Conservation (phyloP, 2,888 invertebrate species). For the Ichneumoninae sp. region DNA sequence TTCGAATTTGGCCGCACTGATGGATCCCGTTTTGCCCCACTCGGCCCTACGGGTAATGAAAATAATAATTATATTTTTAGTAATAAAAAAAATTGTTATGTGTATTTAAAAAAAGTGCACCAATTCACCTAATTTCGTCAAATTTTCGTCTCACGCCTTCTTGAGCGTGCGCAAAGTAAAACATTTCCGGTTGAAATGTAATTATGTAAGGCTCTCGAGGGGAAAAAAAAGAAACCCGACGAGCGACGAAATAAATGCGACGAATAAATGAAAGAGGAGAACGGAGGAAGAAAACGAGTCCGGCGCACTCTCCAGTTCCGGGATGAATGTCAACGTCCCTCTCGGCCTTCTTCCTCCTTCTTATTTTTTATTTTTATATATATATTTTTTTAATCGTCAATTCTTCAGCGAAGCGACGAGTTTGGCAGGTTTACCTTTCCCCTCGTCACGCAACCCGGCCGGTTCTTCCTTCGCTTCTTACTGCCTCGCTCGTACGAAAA, state of each 20-base stretch:
- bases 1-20: too few species aligned
- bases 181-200: conserved; percentile 27
- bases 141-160: too few species aligned
- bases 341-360: conserved; percentile 6
- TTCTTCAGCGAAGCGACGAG: conserved; percentile 53
- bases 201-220: conserved; percentile 23
- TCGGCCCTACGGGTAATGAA: too few species aligned
- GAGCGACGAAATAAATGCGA: conserved; percentile 24
- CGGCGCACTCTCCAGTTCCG: conserved; percentile 50
- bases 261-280: conserved; percentile 35
- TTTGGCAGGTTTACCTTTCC: conserved; percentile 58
- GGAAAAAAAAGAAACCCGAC: conserved; percentile 24
- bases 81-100: too few species aligned
- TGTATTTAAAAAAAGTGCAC: too few species aligned
- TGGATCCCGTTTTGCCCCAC: too few species aligned
- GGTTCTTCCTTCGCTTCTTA: conserved; percentile 30
- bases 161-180: not conserved
- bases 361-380: conserved; percentile 18
- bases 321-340: conserved; percentile 58
- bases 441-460: conserved; percentile 27
- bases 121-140: too few species aligned
- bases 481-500: conserved; percentile 16
- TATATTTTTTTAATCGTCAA: conserved; percentile 5
- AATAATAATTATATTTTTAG: too few species aligned
- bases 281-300: conserved; percentile 27